Base-by-base conservation (phyloP, 2,888 invertebrate genomes). In the Diaprepes abbreviatus region DNA sequence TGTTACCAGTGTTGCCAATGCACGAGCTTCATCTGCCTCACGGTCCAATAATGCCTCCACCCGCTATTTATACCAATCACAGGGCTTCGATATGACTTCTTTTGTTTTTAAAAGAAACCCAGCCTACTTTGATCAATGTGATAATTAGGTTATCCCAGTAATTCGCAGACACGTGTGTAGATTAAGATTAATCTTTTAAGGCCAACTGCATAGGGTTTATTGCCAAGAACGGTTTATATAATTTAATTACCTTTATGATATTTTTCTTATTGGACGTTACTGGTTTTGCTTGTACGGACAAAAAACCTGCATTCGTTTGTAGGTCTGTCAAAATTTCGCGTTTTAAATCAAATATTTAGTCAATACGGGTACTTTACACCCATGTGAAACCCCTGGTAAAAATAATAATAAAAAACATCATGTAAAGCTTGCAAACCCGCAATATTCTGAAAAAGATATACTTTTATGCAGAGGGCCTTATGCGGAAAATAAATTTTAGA, bases 51-150 rank as follows among this genome's bases (percentile, higher is more conserved):
- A 71, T 81, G 73, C 84, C 84, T 12, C 80, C 82, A 17, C 84
- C 84, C 24, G 84, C 84, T n/a, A 84, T 84, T 68, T 85, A 83
- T 73, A 83, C 84, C 64, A 84, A 83, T 77, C 85, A 85, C 75
- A 80, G 85, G 77, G 84, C 84, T 77, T 85, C 85, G 75, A 84
- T 85, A 77, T 85, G 83, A 84, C 57, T 66, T 35, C 10, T 21
- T 54, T 36, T 19, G 19, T 33, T 58, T 43, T 28, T 24, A n/a
- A 40, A 36, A 45, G 24, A 36, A 55, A 52, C 60, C 10, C 19
- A 58, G 60, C 60, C 73, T 72, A 72, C 54, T 36, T 69, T 67
- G 66, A 71, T 73, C 70, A 71, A 76, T 78, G 77, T 78, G 79
- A 79, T 77, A 77, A 70, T 73, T 73, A 72, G 48, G 67, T 55